These are phyloP conservation scores for Neodon shergylaensis DNA, from an alignment of 2,113 vertebrate genomes.

Conservation along the genomic window DNA sequence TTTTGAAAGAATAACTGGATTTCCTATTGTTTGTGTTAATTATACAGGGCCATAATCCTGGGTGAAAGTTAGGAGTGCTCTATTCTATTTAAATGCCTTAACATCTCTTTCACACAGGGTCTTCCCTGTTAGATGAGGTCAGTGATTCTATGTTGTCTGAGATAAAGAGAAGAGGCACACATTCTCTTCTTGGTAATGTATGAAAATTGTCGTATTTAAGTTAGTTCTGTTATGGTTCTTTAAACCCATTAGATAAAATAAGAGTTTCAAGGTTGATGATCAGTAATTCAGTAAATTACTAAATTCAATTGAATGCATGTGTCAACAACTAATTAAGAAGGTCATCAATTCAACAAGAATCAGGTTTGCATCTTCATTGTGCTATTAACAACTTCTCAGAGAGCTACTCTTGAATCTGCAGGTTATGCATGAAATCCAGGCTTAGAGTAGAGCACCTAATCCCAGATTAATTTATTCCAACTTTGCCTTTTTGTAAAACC, in stretches of 20 bases:
- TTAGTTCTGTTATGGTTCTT: background rate
- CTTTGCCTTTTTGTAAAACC: slow-evolving; percentile 45
- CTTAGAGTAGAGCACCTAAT: slow-evolving; percentile 24
- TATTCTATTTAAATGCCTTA: slow-evolving; percentile 1
- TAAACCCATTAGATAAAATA: slow-evolving; percentile 36
- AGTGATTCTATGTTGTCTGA: background rate
- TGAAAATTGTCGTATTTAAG: background rate
- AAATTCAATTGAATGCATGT: slow-evolving; percentile 47
- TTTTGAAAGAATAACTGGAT: background rate
- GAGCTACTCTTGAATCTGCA: slow-evolving; percentile 28
- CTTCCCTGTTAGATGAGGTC: background rate
- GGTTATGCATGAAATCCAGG: background rate
- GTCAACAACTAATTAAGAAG: slow-evolving; percentile 69
- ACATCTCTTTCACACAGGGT: background rate
- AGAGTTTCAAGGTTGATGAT: slow-evolving; percentile 47
- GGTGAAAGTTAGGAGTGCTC: background rate
- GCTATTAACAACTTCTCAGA: slow-evolving; percentile 59
- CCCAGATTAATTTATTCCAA: slow-evolving; percentile 60
- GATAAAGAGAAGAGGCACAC: background rate
- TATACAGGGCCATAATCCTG: background rate
- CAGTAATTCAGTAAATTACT: slow-evolving; percentile 54
- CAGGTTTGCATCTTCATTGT: slow-evolving; percentile 51
- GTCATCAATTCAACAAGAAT: slow-evolving; percentile 64
- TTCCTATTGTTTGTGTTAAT: background rate
- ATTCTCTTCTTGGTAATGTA: background rate